phyloP scores from a whole-genome alignment of 2,113 vertebrate genomes.

The Nycticryphes semicollaris region DNA sequence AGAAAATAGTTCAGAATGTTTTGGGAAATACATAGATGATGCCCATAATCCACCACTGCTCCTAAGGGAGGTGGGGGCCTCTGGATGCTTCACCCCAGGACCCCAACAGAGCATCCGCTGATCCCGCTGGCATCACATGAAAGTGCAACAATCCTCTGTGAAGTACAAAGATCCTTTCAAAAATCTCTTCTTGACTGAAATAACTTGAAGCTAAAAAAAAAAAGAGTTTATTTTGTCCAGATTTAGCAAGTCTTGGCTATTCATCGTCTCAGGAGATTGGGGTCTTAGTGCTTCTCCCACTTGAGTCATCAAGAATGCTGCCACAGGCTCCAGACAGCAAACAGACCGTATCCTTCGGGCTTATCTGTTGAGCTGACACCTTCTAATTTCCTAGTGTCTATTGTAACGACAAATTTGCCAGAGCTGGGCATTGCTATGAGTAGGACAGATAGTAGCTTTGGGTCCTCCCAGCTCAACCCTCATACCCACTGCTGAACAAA shows the following conservation, averaged over 20 bases:
- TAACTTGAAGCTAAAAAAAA: neutral
- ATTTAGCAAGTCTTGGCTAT: neutral
- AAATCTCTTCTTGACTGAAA: neutral
- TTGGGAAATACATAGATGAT: neutral
- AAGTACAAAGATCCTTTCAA: neutral
- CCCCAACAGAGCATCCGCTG: rapidly evolving
- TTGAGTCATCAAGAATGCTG: neutral
- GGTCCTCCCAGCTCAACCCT: neutral
- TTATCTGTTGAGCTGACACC: neutral
- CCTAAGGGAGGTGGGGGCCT: neutral
- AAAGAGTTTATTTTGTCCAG: neutral
- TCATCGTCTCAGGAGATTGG: neutral
- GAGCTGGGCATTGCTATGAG: neutral
- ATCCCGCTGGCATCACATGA: neutral
- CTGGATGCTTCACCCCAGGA: neutral
- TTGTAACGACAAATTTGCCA: neutral
- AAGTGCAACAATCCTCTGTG: neutral
- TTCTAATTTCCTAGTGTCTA: neutral
- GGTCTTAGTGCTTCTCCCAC: neutral
- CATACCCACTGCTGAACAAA: neutral
- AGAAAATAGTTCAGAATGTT: neutral
- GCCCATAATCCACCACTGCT: neutral
- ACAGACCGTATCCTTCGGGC: neutral
- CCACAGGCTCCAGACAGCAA: neutral
- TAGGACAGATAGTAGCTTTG: neutral